phyloP scores from a whole-genome alignment of 1,140 invertebrate genomes.

The Bilobella aurantiaca region DNA sequence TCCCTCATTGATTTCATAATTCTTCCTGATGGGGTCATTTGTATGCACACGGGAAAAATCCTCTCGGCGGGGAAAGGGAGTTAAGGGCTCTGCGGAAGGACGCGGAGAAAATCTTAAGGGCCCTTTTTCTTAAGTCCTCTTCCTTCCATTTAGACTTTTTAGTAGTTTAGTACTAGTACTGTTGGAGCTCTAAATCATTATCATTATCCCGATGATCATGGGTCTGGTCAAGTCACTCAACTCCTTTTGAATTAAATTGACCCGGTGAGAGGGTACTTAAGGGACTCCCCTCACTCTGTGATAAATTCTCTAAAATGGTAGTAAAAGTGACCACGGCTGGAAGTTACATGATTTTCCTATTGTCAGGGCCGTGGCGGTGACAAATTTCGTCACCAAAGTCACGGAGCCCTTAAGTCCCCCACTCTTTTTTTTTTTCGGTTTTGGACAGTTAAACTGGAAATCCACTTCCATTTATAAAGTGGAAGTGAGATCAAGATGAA shows the following conservation, averaged over 20 bases:
- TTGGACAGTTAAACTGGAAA: not conserved
- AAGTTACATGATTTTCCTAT: constrained; percentile 32
- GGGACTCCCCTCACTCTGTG: not conserved
- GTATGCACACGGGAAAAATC: constrained; percentile 15
- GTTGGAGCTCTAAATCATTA: not conserved
- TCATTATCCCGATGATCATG: constrained; percentile 3
- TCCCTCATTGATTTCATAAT: not conserved
- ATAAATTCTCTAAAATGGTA: not conserved
- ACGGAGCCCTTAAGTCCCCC: constrained; percentile 28
- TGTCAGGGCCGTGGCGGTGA: constrained; percentile 25
- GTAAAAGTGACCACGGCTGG: too few species aligned
- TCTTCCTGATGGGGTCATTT: constrained; percentile 22
- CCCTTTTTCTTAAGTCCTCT: not conserved
- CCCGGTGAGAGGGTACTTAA: not conserved
- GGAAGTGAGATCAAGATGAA: not conserved
- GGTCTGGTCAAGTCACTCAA: not conserved
- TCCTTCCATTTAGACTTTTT: not conserved
- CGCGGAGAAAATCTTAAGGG: not conserved
- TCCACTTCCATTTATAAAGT: constrained; percentile 1
- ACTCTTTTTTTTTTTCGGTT: constrained; percentile 9
- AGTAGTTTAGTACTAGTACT: not conserved
- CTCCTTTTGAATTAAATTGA: not conserved
- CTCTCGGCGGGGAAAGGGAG: not conserved
- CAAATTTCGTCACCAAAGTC: constrained; percentile 30
- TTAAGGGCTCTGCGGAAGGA: not conserved